Evolutionary conservation across 1,140 invertebrate species (phyloP).

Genomic region (Berghia stephanieae): DNA sequence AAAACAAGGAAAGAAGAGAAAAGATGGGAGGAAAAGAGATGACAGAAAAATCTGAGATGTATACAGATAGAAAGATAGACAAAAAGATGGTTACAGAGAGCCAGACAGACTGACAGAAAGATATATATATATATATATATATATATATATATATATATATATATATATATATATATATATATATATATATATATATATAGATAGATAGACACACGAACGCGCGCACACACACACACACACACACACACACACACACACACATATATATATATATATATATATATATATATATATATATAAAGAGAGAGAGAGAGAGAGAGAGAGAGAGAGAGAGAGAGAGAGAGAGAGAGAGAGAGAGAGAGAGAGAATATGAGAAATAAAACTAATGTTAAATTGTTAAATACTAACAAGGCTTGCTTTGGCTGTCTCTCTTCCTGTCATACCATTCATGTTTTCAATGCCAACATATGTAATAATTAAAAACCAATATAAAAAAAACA

Average conservation of each 20-base stretch:
- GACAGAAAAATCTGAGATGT: neutral
- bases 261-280: neutral
- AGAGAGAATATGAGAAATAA: neutral
- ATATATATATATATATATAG: neutral
- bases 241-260: neutral
- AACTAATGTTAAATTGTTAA: neutral
- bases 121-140: neutral
- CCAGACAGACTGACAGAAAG: neutral
- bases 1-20: too few relatives aligned
- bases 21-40: neutral
- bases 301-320: neutral
- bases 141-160: neutral
- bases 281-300: too few relatives aligned
- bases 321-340: neutral
- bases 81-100: neutral
- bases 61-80: neutral
- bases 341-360: constrained; percentile 19
- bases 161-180: neutral
- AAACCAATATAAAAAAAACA: neutral
- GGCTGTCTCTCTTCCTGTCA: neutral
- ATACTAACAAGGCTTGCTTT: neutral
- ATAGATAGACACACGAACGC: neutral
- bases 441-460: too few relatives aligned
- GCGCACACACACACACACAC: constrained; percentile 12
- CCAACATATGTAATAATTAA: neutral